Evolutionary conservation across 2,113 vertebrate genomes (phyloP), one percentile per base, ranked within the genome.

Genomic region (Mirounga angustirostris): DNA sequence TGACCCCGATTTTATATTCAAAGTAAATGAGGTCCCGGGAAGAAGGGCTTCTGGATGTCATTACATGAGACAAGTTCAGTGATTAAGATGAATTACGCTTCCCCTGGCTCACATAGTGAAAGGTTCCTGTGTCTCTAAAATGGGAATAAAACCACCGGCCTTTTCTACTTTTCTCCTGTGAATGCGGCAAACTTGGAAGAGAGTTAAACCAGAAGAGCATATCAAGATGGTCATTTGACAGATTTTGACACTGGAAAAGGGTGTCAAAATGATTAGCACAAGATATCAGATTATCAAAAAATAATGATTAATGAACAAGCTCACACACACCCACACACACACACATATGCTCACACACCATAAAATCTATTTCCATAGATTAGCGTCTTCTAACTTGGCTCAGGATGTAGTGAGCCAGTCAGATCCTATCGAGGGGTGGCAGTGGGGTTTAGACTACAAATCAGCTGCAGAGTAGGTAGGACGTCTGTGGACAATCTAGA

Each of bases 1-100:
- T 79, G 95, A 96, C 69, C 97, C 71, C 36, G 81, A 97, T 96
- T 98, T 96, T 91, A 94, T 86, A 94, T 86, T 97, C 92, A 96
- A 97, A 96, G 97, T 76, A 95, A 95, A 97, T 82, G 92, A 95
- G 71, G 90, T 85, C 89, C 89, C 56, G 50, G 74, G 80, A 92
- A 92, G 92, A 94, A 96, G 76, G 96, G 80, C 65, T 46, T 40
- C 22, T 76, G 54, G 94, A 82, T 91, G 90, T 87, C 95, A 80
- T 36, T 56, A 21, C 36, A 10, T 0, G 65, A 94, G 95, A 92
- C 1, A 14, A 59, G 30, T 50, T 61, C 81, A 52, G 83, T 69
- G 82, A 96, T 90, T 14, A 91, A 97, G 94, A 88, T 79, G 52
- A 76, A 97, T 83, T 50, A 21, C 7, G 21, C 14, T 15, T 74